phyloP scores from a whole-genome alignment of 2,888 invertebrate species.

The Pseudanteris insignis region DNA sequence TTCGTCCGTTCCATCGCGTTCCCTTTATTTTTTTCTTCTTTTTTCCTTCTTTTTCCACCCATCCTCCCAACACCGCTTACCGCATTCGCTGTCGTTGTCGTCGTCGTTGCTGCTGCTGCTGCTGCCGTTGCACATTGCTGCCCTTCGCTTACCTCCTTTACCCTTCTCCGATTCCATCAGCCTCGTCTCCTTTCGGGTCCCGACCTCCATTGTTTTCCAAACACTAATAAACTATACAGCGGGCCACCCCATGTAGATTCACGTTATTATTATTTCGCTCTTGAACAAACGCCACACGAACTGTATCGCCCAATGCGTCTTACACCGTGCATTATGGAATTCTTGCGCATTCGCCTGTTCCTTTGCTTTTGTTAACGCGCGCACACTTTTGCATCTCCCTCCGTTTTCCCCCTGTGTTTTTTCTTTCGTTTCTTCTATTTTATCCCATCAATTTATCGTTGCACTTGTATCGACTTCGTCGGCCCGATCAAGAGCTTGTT shows the following conservation, averaged over 20 bases:
- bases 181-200: slow-evolving; percentile 61
- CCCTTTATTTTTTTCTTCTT: too few relatives aligned
- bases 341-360: slow-evolving; percentile 21
- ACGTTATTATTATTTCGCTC: slow-evolving; percentile 58
- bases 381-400: background rate
- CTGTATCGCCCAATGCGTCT: slow-evolving; percentile 46
- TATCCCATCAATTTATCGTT: slow-evolving; percentile 37
- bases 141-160: slow-evolving; percentile 51
- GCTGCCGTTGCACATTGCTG: slow-evolving; percentile 17
- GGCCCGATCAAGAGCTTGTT: too few relatives aligned
- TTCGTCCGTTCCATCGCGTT: background rate
- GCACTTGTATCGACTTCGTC: background rate
- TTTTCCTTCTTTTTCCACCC: slow-evolving; percentile 33
- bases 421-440: slow-evolving; percentile 5
- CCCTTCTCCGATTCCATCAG: slow-evolving; percentile 40
- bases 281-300: slow-evolving; percentile 50
- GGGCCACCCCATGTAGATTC: slow-evolving; percentile 59
- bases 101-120: background rate
- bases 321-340: slow-evolving; percentile 58
- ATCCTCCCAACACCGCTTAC: slow-evolving; percentile 25
- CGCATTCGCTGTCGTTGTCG: slow-evolving; percentile 3
- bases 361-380: slow-evolving; percentile 2
- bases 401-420: background rate
- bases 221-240: slow-evolving; percentile 64
- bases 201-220: slow-evolving; percentile 65